phyloP scores from a whole-genome alignment of 2,888 invertebrate species.

The Ceramica pisi region DNA sequence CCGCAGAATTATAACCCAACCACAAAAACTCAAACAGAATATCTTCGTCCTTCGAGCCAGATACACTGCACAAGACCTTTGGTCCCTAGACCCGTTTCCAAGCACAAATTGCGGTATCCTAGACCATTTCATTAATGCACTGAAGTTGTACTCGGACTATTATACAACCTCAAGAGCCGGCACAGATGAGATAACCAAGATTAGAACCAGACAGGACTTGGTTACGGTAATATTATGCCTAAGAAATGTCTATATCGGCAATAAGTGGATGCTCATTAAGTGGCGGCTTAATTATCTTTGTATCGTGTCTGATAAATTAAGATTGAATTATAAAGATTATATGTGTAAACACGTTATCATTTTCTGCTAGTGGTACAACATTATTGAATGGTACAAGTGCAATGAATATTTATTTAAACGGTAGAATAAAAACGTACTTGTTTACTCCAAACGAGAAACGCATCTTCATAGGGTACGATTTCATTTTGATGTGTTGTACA shows the following conservation, averaged over 20 bases:
- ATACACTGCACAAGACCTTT: slow-evolving; percentile 47
- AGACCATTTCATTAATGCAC: slow-evolving; percentile 64
- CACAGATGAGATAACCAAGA: slow-evolving; percentile 52
- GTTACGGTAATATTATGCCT: slow-evolving; percentile 45
- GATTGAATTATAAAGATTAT: slow-evolving; percentile 39
- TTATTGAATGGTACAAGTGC: background rate
- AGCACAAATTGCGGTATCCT: slow-evolving; percentile 63
- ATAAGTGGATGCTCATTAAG: slow-evolving; percentile 12
- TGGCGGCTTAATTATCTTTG: slow-evolving; percentile 10
- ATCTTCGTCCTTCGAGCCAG: slow-evolving; percentile 27
- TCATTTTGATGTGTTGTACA: background rate
- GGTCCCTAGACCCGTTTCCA: slow-evolving; percentile 30
- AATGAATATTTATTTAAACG: background rate
- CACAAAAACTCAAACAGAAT: slow-evolving; percentile 28
- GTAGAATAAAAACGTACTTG: background rate
- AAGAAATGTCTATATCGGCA: slow-evolving; percentile 27
- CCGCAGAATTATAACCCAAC: slow-evolving; percentile 21
- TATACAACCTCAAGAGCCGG: slow-evolving; percentile 53
- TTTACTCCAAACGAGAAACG: background rate
- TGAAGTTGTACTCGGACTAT: slow-evolving; percentile 60
- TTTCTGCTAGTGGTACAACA: slow-evolving; percentile 11
- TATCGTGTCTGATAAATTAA: slow-evolving; percentile 33
- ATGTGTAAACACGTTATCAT: slow-evolving; percentile 32
- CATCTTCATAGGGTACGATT: background rate
- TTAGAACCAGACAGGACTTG: slow-evolving; percentile 40